Conservation (phyloP, 2,888 invertebrate species). For the Mimachlamys varia region DNA sequence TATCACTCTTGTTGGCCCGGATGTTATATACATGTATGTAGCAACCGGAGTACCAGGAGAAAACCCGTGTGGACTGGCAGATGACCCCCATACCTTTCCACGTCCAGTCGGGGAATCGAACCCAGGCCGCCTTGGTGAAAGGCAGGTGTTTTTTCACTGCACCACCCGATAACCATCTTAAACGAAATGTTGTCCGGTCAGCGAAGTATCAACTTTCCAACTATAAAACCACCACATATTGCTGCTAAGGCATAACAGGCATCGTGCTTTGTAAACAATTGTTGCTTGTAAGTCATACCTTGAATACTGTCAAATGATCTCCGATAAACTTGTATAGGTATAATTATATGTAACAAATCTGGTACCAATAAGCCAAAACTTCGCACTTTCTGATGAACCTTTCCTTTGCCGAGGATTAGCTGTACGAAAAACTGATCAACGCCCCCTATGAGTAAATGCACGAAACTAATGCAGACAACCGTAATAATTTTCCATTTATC, state of each 20-base stretch:
- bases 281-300: neutral
- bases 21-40: too few relatives aligned
- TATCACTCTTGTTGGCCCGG: too few relatives aligned
- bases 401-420: slow-evolving; percentile 60
- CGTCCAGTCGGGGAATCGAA: too few relatives aligned
- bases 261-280: neutral
- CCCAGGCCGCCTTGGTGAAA: too few relatives aligned
- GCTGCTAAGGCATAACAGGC: neutral
- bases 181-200: too few relatives aligned
- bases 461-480: slow-evolving; percentile 62
- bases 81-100: too few relatives aligned
- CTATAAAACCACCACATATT: slow-evolving; percentile 37
- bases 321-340: neutral
- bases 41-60: too few relatives aligned
- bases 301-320: neutral
- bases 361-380: slow-evolving; percentile 69
- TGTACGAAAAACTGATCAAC: slow-evolving; percentile 71
- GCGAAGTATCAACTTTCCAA: slow-evolving; percentile 21
- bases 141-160: too few relatives aligned
- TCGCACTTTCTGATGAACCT: slow-evolving; percentile 61
- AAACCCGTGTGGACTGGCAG: too few relatives aligned
- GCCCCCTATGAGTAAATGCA: slow-evolving; percentile 68
- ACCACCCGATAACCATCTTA: too few relatives aligned
- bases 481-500: slow-evolving; percentile 62
- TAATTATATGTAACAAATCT: slow-evolving; percentile 77